Evolutionary conservation across 2,888 invertebrate genomes (phyloP), one percentile per base, ranked within the genome.

Genomic region (Marasmarcha lunaedactyla): DNA sequence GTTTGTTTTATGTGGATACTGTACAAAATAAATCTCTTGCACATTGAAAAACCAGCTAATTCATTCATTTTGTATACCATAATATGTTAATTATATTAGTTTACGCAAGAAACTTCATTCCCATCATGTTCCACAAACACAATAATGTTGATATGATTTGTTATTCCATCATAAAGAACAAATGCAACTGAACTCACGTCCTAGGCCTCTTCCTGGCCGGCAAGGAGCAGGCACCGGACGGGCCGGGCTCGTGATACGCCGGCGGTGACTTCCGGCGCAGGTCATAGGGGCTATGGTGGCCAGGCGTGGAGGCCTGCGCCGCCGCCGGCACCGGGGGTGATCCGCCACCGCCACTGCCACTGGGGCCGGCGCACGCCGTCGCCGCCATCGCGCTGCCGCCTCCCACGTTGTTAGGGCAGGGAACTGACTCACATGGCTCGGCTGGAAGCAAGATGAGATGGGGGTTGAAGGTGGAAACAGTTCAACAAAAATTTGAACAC

Each of bases 221-320:
- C 68, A 93, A 84, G 85, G 92, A 66, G 89, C 87, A 87, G 33
- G 79, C 45, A 44, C 81, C 79, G 34, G 79, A 81, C 15, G 90
- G 89, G 44, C 90, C 89, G 40, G 90, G 90, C 51, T 89, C 90
- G 51, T 89, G 87, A 63, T 89, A 89, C 36, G 90, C 89, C 35
- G 92, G 79, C 48, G 85, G 92, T 50, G 91, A 93, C 78, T 95
- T 95, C 55, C 95, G 87, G 46, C 95, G 87, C 62, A 95, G 84
- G 71, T 95, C 95, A 67, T 95, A 95, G 1, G 95, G 95, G 50
- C 94, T 93, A 70, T 94, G 94, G 73, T 95, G 94, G 49, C 85
- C 85, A 48, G 84, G 72, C 88, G 58, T 93, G 89, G 73, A 92
- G 89, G 85, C 94, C 87, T 68, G 78, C 57, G 74, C 79, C 39